Evolutionary conservation across 2,797 vertebrate species (phyloP).

Genomic region (Hipposideros larvatus): DNA sequence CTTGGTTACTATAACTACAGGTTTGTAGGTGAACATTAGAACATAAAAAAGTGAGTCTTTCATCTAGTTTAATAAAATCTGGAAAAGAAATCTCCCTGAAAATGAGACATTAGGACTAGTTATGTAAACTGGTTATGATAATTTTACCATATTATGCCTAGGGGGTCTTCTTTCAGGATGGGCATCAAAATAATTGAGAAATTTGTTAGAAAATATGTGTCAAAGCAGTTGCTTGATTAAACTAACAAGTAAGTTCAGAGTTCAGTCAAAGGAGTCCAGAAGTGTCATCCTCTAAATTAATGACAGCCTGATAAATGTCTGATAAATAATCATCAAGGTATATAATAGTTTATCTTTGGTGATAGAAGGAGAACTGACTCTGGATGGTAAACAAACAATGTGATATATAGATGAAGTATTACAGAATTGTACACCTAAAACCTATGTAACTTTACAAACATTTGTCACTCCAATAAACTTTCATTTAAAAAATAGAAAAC

Average conservation of each 20-base stretch:
- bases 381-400: no score
- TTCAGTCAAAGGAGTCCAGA: conserved; percentile 39
- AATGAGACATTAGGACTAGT: conserved; percentile 55
- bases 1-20: conserved; percentile 78
- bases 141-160: conserved; percentile 46
- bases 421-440: no score
- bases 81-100: conserved; percentile 63
- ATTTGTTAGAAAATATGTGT: conserved; percentile 41
- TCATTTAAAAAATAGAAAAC: neutral
- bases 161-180: conserved; percentile 4
- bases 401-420: no score
- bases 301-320: conserved; percentile 19
- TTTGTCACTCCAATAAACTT: no score
- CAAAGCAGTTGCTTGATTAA: conserved; percentile 55
- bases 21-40: conserved; percentile 67
- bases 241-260: conserved; percentile 51
- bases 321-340: conserved; percentile 32
- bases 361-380: no score
- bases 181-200: conserved; percentile 22
- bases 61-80: conserved; percentile 73
- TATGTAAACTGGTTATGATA: conserved; percentile 60
- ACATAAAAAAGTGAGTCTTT: conserved; percentile 74
- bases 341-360: neutral
- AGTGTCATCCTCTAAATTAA: conserved; percentile 60
- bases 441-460: no score